These are phyloP conservation scores for Manduca sexta DNA, from an alignment of 1,140 invertebrate species.

Conservation along the genomic window DNA sequence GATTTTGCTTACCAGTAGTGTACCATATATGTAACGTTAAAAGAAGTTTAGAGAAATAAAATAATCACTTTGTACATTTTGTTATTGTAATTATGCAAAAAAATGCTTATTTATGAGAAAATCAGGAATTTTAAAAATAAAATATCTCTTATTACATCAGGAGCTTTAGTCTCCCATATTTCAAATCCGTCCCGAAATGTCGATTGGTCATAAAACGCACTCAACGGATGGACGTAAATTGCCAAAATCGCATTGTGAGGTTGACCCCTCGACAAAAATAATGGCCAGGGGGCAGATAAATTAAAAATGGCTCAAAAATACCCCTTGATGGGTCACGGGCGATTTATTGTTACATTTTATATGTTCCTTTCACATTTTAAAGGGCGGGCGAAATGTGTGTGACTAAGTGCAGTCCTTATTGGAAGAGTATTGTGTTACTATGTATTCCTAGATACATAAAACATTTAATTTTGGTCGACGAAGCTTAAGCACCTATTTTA, in stretches of 20 bases:
- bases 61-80: no score
- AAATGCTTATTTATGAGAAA: no score
- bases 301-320: constrained; percentile 69
- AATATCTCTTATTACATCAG: no score
- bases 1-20: no score
- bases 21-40: no score
- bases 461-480: no score
- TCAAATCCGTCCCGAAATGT: constrained; percentile 25
- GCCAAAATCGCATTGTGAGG: constrained; percentile 30
- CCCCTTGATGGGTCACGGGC: constrained; percentile 40
- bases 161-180: neutral
- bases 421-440: no score
- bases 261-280: constrained; percentile 65
- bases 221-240: constrained; percentile 36
- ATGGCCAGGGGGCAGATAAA: constrained; percentile 63
- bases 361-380: constrained; percentile 12
- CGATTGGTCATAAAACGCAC: constrained; percentile 55
- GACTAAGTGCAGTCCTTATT: neutral
- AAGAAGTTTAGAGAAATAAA: no score
- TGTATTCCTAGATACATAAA: no score
- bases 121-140: no score
- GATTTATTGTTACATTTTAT: constrained; percentile 25
- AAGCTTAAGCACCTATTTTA: no score
- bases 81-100: no score
- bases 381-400: constrained; percentile 3